Evolutionary conservation across 2,113 vertebrate species (phyloP), one percentile per base, ranked within the genome.

Genomic region (Syngnathus typhle): DNA sequence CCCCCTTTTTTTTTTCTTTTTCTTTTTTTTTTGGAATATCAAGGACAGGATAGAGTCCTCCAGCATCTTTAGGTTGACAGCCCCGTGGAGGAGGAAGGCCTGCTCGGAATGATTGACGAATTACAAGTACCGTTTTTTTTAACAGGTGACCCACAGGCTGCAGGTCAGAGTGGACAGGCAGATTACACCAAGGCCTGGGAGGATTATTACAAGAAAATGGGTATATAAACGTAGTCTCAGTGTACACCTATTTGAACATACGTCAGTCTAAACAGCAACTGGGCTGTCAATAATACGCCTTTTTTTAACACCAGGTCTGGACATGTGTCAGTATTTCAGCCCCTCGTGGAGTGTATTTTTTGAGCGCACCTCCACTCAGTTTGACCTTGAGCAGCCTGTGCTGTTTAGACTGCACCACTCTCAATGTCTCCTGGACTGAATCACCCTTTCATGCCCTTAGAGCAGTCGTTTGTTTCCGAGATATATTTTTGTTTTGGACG

Each of bases 161-260:
- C 95, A 92, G 94, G 93, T 92, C 97, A 94, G 91, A 91, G 93
- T 93, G 96, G 95, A 88, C 96, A 98, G 88, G 93, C 97, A 92
- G 96, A 99, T 93, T 98, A 99, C 90, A 96, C 96, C 84, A 96
- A 98, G 93, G 96, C 97, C 85, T 99, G 96, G 96, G 96, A 98
- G 87, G 97, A 99, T 74, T 98, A 99, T 93, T 98, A 98, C 93
- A 96, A 99, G 92, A 99, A 99, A 95, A 95, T 94, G 92, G 96
- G 96, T 98, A 95, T 67, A 88, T 82, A 83, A 88, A 77, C 77
- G 75, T 89, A 91, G 89, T 82, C 85, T 84, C 82, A 84, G 89
- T 85, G 84, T 87, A 76, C 78, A 84, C 72, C 68, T 82, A 75
- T 78, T 77, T 70, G 82, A 76, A 85, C 82, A 71, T 79, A n/a